Evolutionary conservation across 1,140 invertebrate species (phyloP), one percentile per base, ranked within the genome.

Genomic region (Drosophila azteca): DNA sequence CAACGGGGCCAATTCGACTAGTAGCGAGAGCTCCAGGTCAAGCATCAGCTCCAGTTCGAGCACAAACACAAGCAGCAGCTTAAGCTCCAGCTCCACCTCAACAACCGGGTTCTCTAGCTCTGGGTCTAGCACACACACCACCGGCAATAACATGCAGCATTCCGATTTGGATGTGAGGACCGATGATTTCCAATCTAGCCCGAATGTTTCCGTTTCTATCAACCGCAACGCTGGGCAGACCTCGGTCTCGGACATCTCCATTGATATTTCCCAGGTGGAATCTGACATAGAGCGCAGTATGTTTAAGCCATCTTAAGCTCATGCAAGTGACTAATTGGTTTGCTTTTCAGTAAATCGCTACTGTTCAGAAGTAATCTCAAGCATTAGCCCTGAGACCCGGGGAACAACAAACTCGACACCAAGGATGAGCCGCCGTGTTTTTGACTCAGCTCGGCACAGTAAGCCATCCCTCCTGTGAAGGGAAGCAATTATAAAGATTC

Each of bases 251-350:
- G 7, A 4, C 4, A 3, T 22, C 0, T 22, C 45, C 3, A 17
- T 26, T 2, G 13, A 59, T 29, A 13, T 64, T 6, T 2, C 17
- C n/a, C 50, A 31, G 6, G 41, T 69, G 63, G 51, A 69, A 24
- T 54, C 26, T 4, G 77, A 79, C 2, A 48, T 79, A 8, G 59
- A 48, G 0, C 45, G 46, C 29, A 57, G 77, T 79, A 49, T 5
- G 77, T 76, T n/a, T 4, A 26, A 9, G 3, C 1, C 3, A n/a
- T 24, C 1, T 4, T 4, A 13, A 11, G 7, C 26, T 13, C 2
- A 15, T 8, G 35, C 35, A 39, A 44, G n/a, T 6, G 5, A 41
- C 8, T 46, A 7, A 31, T 22, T 55, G 0, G 3, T 41, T 20
- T 35, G 2, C 8, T 2, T 29, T 60, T 13, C 6, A 77, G 73